Conservation (phyloP, 2,797 vertebrate genomes). For the Takifugu rubripes region DNA sequence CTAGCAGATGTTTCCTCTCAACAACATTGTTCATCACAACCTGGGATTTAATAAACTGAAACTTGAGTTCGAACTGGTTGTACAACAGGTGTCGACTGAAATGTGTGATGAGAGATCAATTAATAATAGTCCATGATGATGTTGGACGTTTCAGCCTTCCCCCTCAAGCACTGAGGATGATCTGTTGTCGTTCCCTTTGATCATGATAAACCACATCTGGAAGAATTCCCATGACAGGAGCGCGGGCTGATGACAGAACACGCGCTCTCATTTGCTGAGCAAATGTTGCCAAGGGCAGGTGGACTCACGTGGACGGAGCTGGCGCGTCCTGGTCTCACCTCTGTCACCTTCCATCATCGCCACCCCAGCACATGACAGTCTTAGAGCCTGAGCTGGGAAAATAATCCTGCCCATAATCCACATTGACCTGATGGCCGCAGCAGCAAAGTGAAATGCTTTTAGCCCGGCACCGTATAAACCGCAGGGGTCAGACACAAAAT, state of each 20-base stretch:
- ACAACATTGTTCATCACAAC: no score
- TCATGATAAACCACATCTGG: conserved; percentile 55
- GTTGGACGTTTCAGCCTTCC: no score
- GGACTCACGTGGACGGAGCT: conserved; percentile 11
- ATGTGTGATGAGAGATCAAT: no score
- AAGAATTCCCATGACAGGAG: conserved; percentile 51
- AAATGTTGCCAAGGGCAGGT: conserved; percentile 36
- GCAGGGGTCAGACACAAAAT: conserved; percentile 2
- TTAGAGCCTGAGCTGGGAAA: conserved; percentile 13
- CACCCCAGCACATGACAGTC: conserved; percentile 13
- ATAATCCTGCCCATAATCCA: conserved; percentile 27
- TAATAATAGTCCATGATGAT: no score
- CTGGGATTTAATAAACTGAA: no score
- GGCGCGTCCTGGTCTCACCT: conserved; percentile 21
- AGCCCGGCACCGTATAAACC: conserved; percentile 3
- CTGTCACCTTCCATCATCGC: conserved; percentile 25
- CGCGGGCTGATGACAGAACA: conserved; percentile 7
- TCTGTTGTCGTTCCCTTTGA: conserved; percentile 50
- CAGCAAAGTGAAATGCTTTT: conserved; percentile 19
- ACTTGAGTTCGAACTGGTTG: no score
- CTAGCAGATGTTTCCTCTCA: no score
- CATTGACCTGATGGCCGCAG: conserved; percentile 5
- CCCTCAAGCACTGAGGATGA: conserved; percentile 27
- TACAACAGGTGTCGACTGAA: no score
- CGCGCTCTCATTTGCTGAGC: conserved; percentile 45